Conservation (phyloP, 1,140 invertebrate genomes). For the Hestina assimilis region DNA sequence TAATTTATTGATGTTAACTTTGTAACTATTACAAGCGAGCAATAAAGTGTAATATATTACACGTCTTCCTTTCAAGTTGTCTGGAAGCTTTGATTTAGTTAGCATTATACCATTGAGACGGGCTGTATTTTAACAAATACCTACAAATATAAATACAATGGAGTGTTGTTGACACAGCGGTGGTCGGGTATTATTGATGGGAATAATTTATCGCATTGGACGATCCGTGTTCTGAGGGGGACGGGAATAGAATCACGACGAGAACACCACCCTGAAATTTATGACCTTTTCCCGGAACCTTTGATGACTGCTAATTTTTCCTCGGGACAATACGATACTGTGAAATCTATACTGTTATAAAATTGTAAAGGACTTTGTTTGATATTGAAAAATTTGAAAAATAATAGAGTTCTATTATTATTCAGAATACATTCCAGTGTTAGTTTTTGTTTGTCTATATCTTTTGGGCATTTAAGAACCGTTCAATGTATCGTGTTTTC, state of each 20-base stretch:
- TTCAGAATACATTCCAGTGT: no score
- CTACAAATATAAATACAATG: slow-evolving; percentile 43
- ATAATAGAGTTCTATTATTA: no score
- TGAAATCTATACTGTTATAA: not conserved
- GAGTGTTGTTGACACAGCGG: slow-evolving; percentile 57
- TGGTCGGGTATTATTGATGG: slow-evolving; percentile 57
- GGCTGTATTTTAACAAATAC: slow-evolving; percentile 33
- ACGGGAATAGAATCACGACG: slow-evolving; percentile 33
- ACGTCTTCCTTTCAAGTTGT: slow-evolving; percentile 7
- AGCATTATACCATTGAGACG: slow-evolving; percentile 10
- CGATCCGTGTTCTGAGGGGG: slow-evolving; percentile 50
- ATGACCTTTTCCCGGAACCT: slow-evolving; percentile 17
- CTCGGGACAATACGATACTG: not conserved
- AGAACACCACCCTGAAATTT: slow-evolving; percentile 24
- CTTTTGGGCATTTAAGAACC: no score
- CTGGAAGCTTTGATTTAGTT: slow-evolving; percentile 11
- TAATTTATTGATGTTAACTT: not conserved
- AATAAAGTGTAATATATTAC: slow-evolving; percentile 12
- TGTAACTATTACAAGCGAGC: not conserved
- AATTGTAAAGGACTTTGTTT: not conserved
- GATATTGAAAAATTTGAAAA: no score
- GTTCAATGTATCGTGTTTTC: no score
- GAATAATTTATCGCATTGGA: slow-evolving; percentile 57
- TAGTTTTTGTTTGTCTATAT: no score
- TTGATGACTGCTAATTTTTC: slow-evolving; percentile 24